A percentile compares a stretch with the other conserved stretches of the same genome.
Evolutionary conservation across 2,797 vertebrate genomes (phyloP).

Genomic region (Spea hammondii): DNA sequence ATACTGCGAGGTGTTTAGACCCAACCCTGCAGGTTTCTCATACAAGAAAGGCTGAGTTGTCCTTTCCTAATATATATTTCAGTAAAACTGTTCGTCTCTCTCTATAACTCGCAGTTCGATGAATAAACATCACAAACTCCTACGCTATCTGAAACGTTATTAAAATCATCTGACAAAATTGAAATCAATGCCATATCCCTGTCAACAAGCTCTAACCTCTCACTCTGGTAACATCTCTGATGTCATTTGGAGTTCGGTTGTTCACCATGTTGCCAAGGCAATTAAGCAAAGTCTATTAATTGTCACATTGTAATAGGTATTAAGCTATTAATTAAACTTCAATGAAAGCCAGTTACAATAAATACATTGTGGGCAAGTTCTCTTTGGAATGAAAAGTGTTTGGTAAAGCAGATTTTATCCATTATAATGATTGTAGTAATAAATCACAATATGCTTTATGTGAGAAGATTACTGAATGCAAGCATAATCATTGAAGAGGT

Average conservation of each 20-base stretch:
- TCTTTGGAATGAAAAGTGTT: constrained; percentile 53
- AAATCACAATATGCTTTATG: constrained; percentile 39
- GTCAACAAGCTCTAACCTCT: background rate
- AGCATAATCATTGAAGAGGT: background rate
- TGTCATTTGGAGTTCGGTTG: constrained; percentile 15
- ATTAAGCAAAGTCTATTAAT: constrained; percentile 48
- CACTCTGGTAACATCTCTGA: constrained; percentile 19
- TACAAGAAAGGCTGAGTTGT: no score
- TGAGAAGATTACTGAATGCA: constrained; percentile 10
- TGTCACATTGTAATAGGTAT: constrained; percentile 45
- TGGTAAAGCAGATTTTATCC: constrained; percentile 52
- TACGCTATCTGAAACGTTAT: no score
- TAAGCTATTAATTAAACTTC: constrained; percentile 49
- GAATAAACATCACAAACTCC: no score
- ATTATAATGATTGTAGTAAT: constrained; percentile 49
- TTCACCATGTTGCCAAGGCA: constrained; percentile 44
- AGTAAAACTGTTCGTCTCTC: no score
- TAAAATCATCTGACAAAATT: background rate
- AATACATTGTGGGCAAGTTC: constrained; percentile 45
- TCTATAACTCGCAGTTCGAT: no score
- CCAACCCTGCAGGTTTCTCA: no score
- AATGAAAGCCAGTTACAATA: constrained; percentile 48
- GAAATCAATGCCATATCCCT: background rate
- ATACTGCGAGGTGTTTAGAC: no score
- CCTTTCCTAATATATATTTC: no score